These are phyloP conservation scores for Chromobotia macracanthus DNA, from an alignment of 2,797 vertebrate species.

Conservation along the genomic window DNA sequence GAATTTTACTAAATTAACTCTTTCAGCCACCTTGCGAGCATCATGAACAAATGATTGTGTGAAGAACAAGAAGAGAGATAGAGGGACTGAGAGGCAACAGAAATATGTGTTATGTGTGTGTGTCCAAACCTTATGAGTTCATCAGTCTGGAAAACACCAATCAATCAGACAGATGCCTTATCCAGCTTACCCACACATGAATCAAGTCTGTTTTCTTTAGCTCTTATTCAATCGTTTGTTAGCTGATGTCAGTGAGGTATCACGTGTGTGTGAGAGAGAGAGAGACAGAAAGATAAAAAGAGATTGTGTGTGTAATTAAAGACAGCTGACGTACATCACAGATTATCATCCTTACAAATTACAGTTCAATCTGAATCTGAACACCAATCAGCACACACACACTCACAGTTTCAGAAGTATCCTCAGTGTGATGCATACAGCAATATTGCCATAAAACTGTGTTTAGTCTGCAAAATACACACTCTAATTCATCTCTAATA, in stretches of 20 bases:
- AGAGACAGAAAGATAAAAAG: neutral
- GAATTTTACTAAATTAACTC: constrained; percentile 58
- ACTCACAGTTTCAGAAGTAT: neutral
- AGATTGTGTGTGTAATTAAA: constrained; percentile 11
- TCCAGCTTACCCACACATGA: constrained; percentile 41
- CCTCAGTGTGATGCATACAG: neutral
- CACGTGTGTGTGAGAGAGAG: neutral
- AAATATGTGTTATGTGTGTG: constrained; percentile 23
- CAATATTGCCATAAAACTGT: neutral
- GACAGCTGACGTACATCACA: constrained; percentile 23
- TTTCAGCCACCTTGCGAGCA: constrained; percentile 24
- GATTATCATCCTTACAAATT: constrained; percentile 46
- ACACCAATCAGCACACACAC: neutral
- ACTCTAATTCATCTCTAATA: neutral
- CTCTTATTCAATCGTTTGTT: constrained; percentile 6
- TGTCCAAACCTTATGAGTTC: constrained; percentile 33
- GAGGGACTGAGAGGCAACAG: constrained; percentile 36
- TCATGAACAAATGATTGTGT: constrained; percentile 9
- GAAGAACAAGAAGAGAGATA: constrained; percentile 5
- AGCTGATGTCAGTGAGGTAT: neutral
- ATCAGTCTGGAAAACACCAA: constrained; percentile 37
- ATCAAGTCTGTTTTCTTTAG: neutral
- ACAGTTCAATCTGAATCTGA: constrained; percentile 40
- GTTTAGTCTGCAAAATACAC: constrained; percentile 10
- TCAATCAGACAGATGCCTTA: constrained; percentile 48